Evolutionary conservation across 2,888 invertebrate genomes (phyloP).

Genomic region (Pyrgus malvae): DNA sequence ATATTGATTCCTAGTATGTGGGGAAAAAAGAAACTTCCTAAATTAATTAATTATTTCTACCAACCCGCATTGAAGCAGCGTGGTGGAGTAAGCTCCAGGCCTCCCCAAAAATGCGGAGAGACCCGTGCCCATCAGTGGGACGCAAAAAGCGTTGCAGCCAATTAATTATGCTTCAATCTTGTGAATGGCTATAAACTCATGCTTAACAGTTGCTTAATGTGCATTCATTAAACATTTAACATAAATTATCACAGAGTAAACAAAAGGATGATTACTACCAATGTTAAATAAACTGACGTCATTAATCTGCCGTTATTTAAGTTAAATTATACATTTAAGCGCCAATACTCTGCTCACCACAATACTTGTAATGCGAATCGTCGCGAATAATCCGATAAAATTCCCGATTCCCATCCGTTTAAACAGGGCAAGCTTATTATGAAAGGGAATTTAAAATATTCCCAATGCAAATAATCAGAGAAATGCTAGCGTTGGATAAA

Average conservation of each 20-base stretch:
- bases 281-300: not conserved
- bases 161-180: too few species aligned
- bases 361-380: constrained; percentile 2
- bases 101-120: too few species aligned
- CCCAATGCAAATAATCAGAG: not conserved
- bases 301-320: not conserved
- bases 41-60: too few species aligned
- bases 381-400: constrained; percentile 6
- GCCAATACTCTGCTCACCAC: not conserved
- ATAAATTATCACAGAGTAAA: not conserved
- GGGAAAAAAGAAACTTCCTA: too few species aligned
- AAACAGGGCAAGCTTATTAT: constrained; percentile 9
- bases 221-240: too few species aligned
- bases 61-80: too few species aligned
- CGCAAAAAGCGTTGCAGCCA: too few species aligned
- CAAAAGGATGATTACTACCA: not conserved
- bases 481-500: constrained; percentile 1
- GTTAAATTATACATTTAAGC: constrained; percentile 2
- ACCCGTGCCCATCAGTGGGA: too few species aligned
- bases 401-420: constrained; percentile 1
- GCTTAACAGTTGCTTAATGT: too few species aligned
- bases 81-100: too few species aligned
- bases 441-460: constrained; percentile 7
- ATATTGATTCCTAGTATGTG: too few species aligned
- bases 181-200: too few species aligned